Base-by-base conservation (phyloP, 2,888 invertebrate genomes). In the Tinea semifulvella region DNA sequence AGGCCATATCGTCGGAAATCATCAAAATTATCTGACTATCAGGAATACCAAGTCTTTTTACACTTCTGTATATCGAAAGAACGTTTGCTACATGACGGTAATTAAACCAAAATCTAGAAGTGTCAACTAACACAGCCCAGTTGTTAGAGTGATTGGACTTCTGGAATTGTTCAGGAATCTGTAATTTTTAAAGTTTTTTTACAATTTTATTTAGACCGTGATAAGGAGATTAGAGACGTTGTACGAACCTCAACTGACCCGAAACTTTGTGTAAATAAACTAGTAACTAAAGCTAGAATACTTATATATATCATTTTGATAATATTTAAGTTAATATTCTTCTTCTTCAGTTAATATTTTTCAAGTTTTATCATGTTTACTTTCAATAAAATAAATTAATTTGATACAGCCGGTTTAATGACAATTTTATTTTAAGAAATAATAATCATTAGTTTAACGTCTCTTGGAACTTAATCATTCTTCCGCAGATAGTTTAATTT, bases 1-100 rank as follows among this genome's bases (percentile, higher is more conserved):
- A 99, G 0, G 99, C 98, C 96, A 99, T 98, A 63, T 99, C 98
- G 72, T 99, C 99, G 1, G 99, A 98, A 52, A 99, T 90, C 99
- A 99, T 99, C 45, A 99, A 73, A 52, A 99, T 98, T 46, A 99
- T 99, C 70, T 98, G 98, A 46, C 92, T 92, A 68, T 99, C 98
- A 0, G 98, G 98, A 55, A 99, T 98, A n/a, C 99, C 99, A 2
- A 99, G 83, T 11, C 98, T 84, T 72, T 99, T 99, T 0, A 99
- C 97, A 64, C 97, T 97, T 8, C 98, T 87, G 66, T 99, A 99
- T 50, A 99, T 95, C 0, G 98, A 99, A 13, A 99, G 73, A 0
- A 98, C 98, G 70, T 99, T 99, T 2, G 99, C 98, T 20, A 98
- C 97, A 87, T 99, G 99, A 4, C 99, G 88, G 69, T 99, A 99